phyloP scores from a whole-genome alignment of 2,888 invertebrate species.

The Volucella zonaria region DNA sequence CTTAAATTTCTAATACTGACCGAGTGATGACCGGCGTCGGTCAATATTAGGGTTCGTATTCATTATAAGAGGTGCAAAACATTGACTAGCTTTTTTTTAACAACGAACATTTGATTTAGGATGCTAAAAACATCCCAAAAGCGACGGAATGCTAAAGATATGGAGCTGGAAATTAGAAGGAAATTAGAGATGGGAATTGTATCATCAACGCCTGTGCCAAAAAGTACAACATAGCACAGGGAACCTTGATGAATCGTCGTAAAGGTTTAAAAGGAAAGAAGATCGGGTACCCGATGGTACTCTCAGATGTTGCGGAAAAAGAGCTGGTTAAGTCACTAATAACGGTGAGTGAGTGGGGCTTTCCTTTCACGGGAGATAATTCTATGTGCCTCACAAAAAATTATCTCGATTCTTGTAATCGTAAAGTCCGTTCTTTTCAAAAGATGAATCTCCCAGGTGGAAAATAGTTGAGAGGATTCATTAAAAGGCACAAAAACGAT shows the following conservation, averaged over 20 bases:
- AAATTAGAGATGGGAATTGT: slow-evolving; percentile 5
- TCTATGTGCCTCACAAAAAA: no score
- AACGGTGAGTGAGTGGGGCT: no score
- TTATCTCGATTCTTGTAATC: no score
- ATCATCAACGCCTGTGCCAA: slow-evolving; percentile 15
- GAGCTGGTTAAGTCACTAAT: slow-evolving; percentile 2
- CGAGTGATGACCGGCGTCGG: no score
- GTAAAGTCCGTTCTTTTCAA: no score
- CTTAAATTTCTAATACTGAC: no score
- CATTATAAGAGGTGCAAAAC: no score
- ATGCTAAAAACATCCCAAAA: slow-evolving; percentile 18
- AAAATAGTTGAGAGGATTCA: no score
- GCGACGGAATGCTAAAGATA: slow-evolving; percentile 4
- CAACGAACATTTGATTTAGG: background rate
- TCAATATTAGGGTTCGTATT: no score
- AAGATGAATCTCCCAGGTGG: background rate
- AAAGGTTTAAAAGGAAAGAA: slow-evolving; percentile 1
- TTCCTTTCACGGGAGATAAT: no score
- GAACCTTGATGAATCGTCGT: background rate
- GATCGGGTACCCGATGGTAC: slow-evolving; percentile 2
- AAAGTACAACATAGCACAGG: slow-evolving; percentile 21
- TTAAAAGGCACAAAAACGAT: no score
- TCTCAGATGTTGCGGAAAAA: background rate
- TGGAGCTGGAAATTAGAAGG: slow-evolving; percentile 3
- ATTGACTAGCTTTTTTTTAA: slow-evolving; percentile 5